A percentile compares a stretch with the other conserved stretches of the same genome.
These are phyloP conservation scores for Epinephelus fuscoguttatus DNA, from an alignment of 2,113 vertebrate genomes.

Conservation along the genomic window DNA sequence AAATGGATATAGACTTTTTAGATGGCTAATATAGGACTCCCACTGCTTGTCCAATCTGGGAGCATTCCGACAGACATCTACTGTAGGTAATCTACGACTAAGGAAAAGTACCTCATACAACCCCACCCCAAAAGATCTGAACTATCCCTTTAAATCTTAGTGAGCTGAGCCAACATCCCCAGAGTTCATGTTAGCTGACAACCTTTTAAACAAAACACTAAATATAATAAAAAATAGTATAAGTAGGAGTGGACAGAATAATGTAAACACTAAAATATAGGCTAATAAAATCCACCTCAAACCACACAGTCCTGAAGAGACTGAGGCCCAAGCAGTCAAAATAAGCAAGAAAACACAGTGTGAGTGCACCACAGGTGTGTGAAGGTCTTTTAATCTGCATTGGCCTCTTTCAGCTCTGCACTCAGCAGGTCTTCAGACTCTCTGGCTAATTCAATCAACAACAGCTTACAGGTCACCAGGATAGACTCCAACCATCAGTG, in stretches of 20 bases:
- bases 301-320: background rate
- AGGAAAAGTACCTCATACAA: no score
- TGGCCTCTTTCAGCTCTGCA: background rate
- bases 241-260: background rate
- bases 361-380: background rate
- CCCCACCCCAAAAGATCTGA: no score
- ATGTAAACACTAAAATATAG: background rate
- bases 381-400: background rate
- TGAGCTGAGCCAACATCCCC: no score
- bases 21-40: no score
- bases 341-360: background rate
- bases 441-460: conserved; percentile 16
- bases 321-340: background rate
- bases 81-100: no score
- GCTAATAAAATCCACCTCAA: background rate
- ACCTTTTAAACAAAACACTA: no score
- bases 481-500: background rate
- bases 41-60: no score
- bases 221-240: no score
- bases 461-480: conserved; percentile 33
- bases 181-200: no score
- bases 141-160: no score
- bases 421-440: background rate
- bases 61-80: no score
- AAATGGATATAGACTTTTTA: no score